Conservation (phyloP, 2,888 invertebrate species). For the Onthophagus sagittarius region DNA sequence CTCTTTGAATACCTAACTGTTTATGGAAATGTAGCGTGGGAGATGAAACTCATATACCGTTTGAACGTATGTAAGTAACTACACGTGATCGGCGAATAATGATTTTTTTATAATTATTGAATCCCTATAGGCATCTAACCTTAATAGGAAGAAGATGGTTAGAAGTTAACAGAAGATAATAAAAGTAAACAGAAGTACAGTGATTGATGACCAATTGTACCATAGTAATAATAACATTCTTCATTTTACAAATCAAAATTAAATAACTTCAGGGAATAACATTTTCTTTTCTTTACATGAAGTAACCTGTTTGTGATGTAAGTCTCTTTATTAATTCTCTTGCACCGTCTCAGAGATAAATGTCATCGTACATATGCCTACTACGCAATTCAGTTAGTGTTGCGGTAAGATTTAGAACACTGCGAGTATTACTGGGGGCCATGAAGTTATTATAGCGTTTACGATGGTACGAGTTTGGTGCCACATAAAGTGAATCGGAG, state of each 20-base stretch:
- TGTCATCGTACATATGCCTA: not conserved
- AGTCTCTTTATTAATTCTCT: not conserved
- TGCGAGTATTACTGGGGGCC: not conserved
- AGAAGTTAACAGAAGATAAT: not conserved
- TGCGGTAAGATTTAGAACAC: not conserved
- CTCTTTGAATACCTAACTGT: not conserved
- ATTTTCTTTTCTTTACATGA: not conserved
- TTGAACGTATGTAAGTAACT: not conserved
- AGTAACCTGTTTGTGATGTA: not conserved
- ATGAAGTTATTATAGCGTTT: not conserved
- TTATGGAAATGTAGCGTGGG: not conserved
- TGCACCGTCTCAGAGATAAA: not conserved
- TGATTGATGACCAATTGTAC: not conserved
- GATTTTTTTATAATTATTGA: not conserved
- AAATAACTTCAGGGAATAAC: not conserved
- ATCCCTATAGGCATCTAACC: not conserved
- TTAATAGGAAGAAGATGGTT: not conserved
- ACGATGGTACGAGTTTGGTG: not conserved
- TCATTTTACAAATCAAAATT: not conserved
- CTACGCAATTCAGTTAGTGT: not conserved
- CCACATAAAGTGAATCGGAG: not conserved
- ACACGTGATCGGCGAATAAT: not conserved
- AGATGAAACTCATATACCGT: not conserved
- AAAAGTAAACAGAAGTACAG: not conserved
- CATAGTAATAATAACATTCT: not conserved